These are phyloP conservation scores for Ormyrus nitidulus DNA, from an alignment of 2,888 invertebrate species.

Conservation along the genomic window DNA sequence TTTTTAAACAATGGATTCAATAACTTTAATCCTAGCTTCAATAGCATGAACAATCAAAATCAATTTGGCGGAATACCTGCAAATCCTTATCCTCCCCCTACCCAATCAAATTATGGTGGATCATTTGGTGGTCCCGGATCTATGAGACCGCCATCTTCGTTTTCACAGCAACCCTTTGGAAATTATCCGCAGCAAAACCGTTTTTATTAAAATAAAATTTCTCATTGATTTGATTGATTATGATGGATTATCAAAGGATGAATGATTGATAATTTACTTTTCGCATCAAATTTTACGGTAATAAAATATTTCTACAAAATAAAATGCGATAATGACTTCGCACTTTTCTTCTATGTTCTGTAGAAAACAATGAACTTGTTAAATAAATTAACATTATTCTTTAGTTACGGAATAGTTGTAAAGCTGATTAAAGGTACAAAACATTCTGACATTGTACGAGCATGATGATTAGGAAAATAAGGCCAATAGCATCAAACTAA, in stretches of 20 bases:
- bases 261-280: too few relatives aligned
- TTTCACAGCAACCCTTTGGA: conserved; percentile 68
- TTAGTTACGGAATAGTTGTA: neutral
- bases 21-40: conserved; percentile 67
- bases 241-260: too few relatives aligned
- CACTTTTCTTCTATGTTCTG: too few relatives aligned
- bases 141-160: conserved; percentile 57
- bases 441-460: conserved; percentile 8
- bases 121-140: conserved; percentile 59
- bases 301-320: too few relatives aligned
- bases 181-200: conserved; percentile 70
- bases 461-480: conserved; percentile 3
- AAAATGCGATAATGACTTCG: too few relatives aligned
- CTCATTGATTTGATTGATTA: too few relatives aligned
- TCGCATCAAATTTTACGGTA: too few relatives aligned
- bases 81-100: conserved; percentile 63
- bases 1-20: conserved; percentile 71
- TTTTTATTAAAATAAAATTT: conserved; percentile 65
- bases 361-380: too few relatives aligned
- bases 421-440: conserved; percentile 17
- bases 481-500: conserved; percentile 28
- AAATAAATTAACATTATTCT: too few relatives aligned
- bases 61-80: conserved; percentile 57
- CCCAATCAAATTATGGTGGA: conserved; percentile 64
- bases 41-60: conserved; percentile 59